Base-by-base conservation (phyloP, 2,797 vertebrate genomes). In the Philypnodon macrostomus region DNA sequence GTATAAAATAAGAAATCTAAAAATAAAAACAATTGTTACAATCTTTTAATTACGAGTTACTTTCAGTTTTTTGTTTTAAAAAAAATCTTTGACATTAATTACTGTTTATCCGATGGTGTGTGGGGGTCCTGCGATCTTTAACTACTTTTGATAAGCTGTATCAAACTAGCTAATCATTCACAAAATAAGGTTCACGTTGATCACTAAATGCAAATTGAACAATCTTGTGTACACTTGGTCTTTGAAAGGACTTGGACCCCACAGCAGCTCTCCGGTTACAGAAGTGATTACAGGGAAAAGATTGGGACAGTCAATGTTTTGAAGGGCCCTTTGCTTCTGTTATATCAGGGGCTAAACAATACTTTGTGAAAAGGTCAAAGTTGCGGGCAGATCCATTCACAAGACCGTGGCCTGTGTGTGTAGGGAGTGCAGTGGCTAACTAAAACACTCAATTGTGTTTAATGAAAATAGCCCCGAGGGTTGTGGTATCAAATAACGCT, bases 341-440 rank as follows among this genome's bases (percentile, higher is more conserved):
- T 75, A 32, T 81, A 75, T 85, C 75, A 79, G 75, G 75, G 55
- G 36, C 67, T 46, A 70, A 81, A 85, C 80, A 84, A 68, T 79
- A 69, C 63, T 63, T 66, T 47, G 67, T 75, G 73, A 74, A 81
- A 66, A 70, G 84, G 77, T 86, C 86, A 84, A 78, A 81, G 82
- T 75, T 80, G 48, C 69, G 14, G 49, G 18, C 51, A 57, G 23
- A 74, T 67, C 73, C 48, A 73, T 76, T 82, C 57, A 70, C 37
- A 58, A 45, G 33, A 15, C 46, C 42, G 56, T 48, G 54, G 44
- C 53, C 13, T 62, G 57, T 65, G 61, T 65, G 61, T 63, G 58
- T 27, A n/a, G 30, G 19, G 58, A 58, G 45, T 15, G 21, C 55
- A 56, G 37, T 65, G 11, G 34, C 63, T 65, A 75, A 66, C 69